A percentile compares a stretch with the other conserved stretches of the same genome.
Evolutionary conservation across 2,797 vertebrate genomes (phyloP).

Genomic region (Brachyrhaphis roseni): DNA sequence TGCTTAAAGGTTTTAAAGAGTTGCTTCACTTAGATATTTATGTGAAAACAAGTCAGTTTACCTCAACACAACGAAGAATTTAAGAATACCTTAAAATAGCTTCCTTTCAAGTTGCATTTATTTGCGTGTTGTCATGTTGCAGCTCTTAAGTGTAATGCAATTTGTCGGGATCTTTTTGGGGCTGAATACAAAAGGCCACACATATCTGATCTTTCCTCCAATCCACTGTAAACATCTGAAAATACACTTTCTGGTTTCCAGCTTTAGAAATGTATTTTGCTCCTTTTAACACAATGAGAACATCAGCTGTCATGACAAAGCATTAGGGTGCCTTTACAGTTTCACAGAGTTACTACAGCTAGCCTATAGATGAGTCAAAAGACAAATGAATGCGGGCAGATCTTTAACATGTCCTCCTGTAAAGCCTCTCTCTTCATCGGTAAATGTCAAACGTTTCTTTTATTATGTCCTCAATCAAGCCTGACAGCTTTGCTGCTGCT

Average conservation of each 20-base stretch:
- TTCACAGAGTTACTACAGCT: background rate
- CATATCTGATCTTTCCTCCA: background rate
- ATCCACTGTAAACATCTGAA: background rate
- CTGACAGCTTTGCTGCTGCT: slow-evolving; percentile 47
- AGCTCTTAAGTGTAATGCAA: background rate
- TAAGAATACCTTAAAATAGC: background rate
- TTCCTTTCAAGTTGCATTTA: background rate
- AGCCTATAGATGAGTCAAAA: background rate
- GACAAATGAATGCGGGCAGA: slow-evolving; percentile 8
- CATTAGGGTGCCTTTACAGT: background rate
- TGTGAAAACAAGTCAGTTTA: background rate
- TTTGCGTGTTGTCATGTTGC: background rate
- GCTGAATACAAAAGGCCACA: background rate
- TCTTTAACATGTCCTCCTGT: slow-evolving; percentile 17
- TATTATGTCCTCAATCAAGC: slow-evolving; percentile 55
- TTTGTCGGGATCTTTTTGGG: background rate
- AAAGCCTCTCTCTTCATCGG: slow-evolving; percentile 31
- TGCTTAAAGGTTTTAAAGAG: background rate
- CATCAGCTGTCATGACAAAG: background rate
- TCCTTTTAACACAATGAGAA: background rate
- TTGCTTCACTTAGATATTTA: background rate
- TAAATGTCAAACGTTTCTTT: slow-evolving; percentile 41
- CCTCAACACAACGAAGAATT: no score
- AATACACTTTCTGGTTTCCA: background rate
- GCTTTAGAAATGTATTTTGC: background rate